These are phyloP conservation scores for Myotis myotis DNA, from an alignment of 2,797 vertebrate species.

Conservation along the genomic window DNA sequence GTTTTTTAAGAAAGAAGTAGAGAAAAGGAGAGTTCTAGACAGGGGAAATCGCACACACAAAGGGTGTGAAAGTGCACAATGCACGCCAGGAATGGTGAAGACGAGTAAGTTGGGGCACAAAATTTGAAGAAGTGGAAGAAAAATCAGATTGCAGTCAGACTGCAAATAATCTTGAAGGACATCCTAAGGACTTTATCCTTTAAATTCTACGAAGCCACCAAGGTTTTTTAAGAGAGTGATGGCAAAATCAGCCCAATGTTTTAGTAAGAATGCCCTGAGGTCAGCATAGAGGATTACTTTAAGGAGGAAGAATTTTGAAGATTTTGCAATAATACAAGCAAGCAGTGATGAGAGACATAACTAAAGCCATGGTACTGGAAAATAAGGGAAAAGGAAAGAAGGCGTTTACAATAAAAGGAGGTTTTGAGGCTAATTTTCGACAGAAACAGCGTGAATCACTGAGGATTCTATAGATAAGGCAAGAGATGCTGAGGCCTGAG, in stretches of 20 bases:
- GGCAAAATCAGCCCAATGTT: neutral
- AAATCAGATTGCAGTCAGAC: neutral
- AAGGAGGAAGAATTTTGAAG: neutral
- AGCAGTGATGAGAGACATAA: neutral
- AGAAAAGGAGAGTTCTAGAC: neutral
- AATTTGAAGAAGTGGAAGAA: neutral
- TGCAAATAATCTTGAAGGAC: neutral
- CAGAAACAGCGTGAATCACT: neutral
- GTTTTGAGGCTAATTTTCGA: neutral
- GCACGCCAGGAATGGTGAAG: neutral
- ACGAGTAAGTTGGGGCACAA: neutral
- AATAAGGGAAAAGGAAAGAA: constrained; percentile 1
- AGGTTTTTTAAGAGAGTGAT: neutral
- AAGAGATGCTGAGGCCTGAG: neutral
- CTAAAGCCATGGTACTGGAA: neutral
- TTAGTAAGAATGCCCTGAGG: neutral
- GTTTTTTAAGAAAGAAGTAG: neutral
- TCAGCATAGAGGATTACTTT: neutral
- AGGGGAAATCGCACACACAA: neutral
- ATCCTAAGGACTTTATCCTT: neutral
- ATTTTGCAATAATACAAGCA: neutral
- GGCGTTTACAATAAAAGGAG: neutral
- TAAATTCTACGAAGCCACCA: neutral
- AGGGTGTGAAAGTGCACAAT: neutral
- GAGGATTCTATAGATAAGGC: neutral